These are phyloP conservation scores for Heteromyza rotundicornis DNA, from an alignment of 2,888 invertebrate genomes.

Conservation along the genomic window DNA sequence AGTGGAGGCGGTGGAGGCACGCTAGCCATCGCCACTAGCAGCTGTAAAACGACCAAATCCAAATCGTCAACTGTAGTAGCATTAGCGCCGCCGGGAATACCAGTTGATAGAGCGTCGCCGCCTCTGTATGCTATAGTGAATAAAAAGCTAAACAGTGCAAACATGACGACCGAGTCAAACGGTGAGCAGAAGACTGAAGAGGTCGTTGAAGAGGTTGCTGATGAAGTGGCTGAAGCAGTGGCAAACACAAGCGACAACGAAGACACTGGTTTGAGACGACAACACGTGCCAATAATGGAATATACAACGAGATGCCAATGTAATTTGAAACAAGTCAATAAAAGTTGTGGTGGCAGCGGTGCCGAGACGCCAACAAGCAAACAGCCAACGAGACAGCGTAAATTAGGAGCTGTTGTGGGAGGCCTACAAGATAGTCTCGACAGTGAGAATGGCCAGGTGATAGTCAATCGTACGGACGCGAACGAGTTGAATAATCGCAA, in stretches of 20 bases:
- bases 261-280: background rate
- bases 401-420: conserved; percentile 32
- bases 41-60: conserved; percentile 18
- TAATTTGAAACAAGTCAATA: conserved; percentile 8
- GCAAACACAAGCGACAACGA: background rate
- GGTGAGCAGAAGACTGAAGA: conserved; percentile 25
- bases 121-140: conserved; percentile 56
- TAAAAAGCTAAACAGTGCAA: conserved; percentile 39
- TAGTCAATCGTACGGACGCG: background rate
- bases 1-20: conserved; percentile 7
- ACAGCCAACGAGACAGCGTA: conserved; percentile 24
- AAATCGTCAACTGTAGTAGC: conserved; percentile 21
- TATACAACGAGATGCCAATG: conserved; percentile 18
- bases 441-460: conserved; percentile 18
- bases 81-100: conserved; percentile 13
- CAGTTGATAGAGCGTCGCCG: conserved; percentile 9
- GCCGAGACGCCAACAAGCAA: no score
- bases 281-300: conserved; percentile 7
- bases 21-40: conserved; percentile 17
- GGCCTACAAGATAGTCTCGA: conserved; percentile 18
- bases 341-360: background rate
- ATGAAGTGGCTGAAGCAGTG: background rate
- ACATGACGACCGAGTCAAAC: conserved; percentile 24
- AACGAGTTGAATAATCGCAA: background rate
- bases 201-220: conserved; percentile 2